Base-by-base conservation (phyloP, 2,888 invertebrate species). In the Chrysolina haemoptera region DNA sequence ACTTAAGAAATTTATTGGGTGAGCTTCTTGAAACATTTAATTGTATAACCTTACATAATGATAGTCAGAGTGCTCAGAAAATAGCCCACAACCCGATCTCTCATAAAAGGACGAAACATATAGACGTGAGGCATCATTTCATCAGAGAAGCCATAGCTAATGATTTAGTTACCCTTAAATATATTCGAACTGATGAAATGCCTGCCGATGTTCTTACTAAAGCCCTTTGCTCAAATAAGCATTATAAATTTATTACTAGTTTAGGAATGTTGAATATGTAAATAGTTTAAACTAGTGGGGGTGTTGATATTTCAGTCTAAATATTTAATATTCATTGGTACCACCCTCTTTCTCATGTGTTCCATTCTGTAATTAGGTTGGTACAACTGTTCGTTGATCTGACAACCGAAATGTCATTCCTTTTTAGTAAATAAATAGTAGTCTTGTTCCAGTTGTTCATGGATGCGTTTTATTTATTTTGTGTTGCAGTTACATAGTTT, bases 61-160 rank as follows among this genome's bases (percentile, higher is more conserved):
- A 12, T 53, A 53, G 14, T 43, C 43, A 43, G 53, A 20, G 9
- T 53, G 48, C 48, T 48, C 48, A 48, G 48, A 48, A 48, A 48
- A 48, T 16, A 48, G 11, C 18, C 53, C 8, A 53, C 53, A 53
- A 53, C 11, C 53, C 53, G 18, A 53, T 53, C 3, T 53, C 20
- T 53, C 20, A 53, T 53, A 20, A 53, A 53, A 53, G 20, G 18
- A 10, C 20, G 6, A 8, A 43, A 14, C 14, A 43, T 43, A 12
- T 43, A 43, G 14, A 12, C 5, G 14, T 14, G 46, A 46, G 46
- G 46, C 46, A 46, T 46, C 46, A 0, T 46, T 46, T 46, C 46
- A 46, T 46, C 46, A 46, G 3, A 46, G 6, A 46, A 46, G 46
- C 0, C 46, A 46, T 46, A 46, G 14, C 46, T 46, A 46, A 46